Conservation (phyloP, 2,888 invertebrate genomes). For the Tetheella fluctuosa region DNA sequence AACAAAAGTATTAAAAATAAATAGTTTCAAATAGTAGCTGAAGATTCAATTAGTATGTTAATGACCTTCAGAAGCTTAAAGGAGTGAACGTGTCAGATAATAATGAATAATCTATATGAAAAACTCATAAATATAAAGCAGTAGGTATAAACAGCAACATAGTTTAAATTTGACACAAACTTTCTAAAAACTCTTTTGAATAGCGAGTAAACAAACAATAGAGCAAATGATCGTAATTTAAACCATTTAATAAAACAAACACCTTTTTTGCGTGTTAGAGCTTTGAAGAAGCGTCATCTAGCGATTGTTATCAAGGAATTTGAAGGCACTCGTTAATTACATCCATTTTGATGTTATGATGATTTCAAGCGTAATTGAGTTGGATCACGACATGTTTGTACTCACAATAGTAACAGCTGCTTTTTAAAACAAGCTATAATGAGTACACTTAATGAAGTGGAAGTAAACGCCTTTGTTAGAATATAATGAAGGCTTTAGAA, state of each 20-base stretch:
- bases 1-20: too few species aligned
- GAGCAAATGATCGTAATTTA: background rate
- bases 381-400: constrained; percentile 51
- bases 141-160: too few species aligned
- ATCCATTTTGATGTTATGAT: constrained; percentile 63
- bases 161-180: too few species aligned
- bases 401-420: constrained; percentile 37
- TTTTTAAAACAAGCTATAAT: constrained; percentile 3
- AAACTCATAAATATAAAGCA: too few species aligned
- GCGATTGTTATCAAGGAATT: constrained; percentile 54
- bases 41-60: too few species aligned
- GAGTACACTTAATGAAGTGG: background rate
- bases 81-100: too few species aligned
- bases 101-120: too few species aligned
- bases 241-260: constrained; percentile 10
- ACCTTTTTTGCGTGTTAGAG: constrained; percentile 45
- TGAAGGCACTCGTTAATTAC: constrained; percentile 62
- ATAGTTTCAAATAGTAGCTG: too few species aligned
- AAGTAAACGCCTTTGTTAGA: background rate
- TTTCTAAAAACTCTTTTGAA: too few species aligned
- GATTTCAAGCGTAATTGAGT: constrained; percentile 57
- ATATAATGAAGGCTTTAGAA: background rate
- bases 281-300: constrained; percentile 49
- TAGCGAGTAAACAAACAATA: background rate
- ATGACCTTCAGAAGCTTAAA: too few species aligned